These are phyloP conservation scores for Rhopilema esculentum DNA, from an alignment of 30 jellyfish, hydroid and myxozoan species.

Conservation along the genomic window DNA sequence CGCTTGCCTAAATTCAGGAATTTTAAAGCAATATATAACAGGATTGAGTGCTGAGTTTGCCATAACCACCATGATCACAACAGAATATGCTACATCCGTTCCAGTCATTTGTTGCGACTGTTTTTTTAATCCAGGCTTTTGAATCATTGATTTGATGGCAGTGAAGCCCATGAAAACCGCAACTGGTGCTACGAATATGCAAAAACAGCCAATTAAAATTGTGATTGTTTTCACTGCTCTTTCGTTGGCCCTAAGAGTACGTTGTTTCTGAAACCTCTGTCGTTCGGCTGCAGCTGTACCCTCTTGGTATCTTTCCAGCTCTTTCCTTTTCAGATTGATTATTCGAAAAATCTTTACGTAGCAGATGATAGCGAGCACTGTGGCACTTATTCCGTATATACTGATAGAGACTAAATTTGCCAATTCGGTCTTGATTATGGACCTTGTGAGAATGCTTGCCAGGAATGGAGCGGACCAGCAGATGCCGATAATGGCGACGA, in stretches of 20 bases:
- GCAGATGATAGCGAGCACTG: not conserved
- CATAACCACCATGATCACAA: conserved; percentile 38
- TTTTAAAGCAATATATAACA: conserved; percentile 29
- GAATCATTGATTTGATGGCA: not conserved
- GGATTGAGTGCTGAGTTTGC: conserved; percentile 56
- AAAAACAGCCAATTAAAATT: conserved; percentile 8
- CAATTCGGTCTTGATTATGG: conserved; percentile 20
- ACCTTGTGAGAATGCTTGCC: conserved; percentile 4
- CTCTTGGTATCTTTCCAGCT: not conserved
- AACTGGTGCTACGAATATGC: conserved; percentile 35
- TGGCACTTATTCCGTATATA: conserved; percentile 7
- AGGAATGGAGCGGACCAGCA: conserved; percentile 42
- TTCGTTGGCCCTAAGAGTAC: conserved; percentile 17
- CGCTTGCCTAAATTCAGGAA: conserved; percentile 43
- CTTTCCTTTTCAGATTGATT: not conserved
- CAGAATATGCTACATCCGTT: conserved; percentile 8
- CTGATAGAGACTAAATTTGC: conserved; percentile 20
- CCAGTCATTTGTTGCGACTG: not conserved
- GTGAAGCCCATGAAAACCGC: conserved; percentile 26
- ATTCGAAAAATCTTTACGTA: conserved; percentile 21
- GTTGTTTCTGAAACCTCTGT: conserved; percentile 1
- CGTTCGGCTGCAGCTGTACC: not conserved
- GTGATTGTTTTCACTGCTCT: conserved; percentile 58
- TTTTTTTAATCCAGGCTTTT: too few species aligned
- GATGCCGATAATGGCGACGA: conserved; percentile 4